Conservation (phyloP, 2,797 vertebrate species). For the Karalla daura region DNA sequence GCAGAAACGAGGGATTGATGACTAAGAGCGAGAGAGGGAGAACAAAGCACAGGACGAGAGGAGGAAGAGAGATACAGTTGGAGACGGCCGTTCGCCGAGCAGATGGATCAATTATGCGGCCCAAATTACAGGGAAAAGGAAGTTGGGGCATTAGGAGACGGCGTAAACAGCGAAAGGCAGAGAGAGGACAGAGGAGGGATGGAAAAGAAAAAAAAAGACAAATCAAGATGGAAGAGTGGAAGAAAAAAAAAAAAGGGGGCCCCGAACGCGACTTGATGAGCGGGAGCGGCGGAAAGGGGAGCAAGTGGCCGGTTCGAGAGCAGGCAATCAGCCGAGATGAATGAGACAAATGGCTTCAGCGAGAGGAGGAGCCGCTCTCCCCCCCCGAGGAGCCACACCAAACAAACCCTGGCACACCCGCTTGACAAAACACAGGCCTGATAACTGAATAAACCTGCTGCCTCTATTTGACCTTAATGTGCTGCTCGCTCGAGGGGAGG, state of each 20-base stretch:
- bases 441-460: conserved; percentile 66
- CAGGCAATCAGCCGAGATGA: conserved; percentile 51
- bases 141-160: conserved; percentile 56
- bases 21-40: conserved; percentile 52
- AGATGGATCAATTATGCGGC: conserved; percentile 80
- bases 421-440: conserved; percentile 70
- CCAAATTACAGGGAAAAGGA: conserved; percentile 70
- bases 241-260: too few species aligned
- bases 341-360: conserved; percentile 44
- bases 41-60: conserved; percentile 50
- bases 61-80: conserved; percentile 52
- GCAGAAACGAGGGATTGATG: conserved; percentile 64
- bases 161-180: conserved; percentile 50
- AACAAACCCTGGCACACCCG: conserved; percentile 55
- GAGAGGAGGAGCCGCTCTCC: conserved; percentile 42
- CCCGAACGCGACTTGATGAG: conserved; percentile 34
- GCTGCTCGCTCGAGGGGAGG: conserved; percentile 47
- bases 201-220: conserved; percentile 22
- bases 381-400: conserved; percentile 50
- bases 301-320: conserved; percentile 40
- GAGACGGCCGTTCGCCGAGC: conserved; percentile 69
- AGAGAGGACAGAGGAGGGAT: conserved; percentile 33
- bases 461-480: conserved; percentile 68
- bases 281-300: conserved; percentile 32
- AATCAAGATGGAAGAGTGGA: conserved; percentile 53